phyloP scores from a whole-genome alignment of 37 sponge, comb jelly and placozoan species.

The Tethya wilhelma region DNA sequence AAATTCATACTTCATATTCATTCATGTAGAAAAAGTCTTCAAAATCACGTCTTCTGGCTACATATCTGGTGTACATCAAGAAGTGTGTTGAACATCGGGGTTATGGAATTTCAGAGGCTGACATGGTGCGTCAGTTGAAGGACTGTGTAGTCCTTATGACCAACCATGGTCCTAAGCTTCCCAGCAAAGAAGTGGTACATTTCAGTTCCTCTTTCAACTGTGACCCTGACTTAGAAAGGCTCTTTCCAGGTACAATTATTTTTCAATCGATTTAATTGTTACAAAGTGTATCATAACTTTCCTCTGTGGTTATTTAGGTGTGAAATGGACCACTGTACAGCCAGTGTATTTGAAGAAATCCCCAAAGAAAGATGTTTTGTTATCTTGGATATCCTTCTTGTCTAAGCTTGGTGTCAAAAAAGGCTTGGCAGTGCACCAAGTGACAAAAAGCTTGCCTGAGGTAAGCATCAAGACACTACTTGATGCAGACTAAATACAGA shows the following conservation, averaged over 20 bases:
- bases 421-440: conserved; percentile 33
- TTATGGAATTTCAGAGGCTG: conserved; percentile 12
- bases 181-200: conserved; percentile 38
- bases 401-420: conserved; percentile 40
- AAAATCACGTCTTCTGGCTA: not conserved
- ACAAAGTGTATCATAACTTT: not conserved
- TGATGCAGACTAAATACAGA: not conserved
- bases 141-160: conserved; percentile 33
- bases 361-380: not conserved
- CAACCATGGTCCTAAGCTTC: conserved; percentile 11
- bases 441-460: conserved; percentile 11
- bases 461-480: not conserved
- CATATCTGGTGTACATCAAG: conserved; percentile 54
- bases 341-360: conserved; percentile 20
- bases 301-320: not conserved
- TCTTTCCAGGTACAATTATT: conserved; percentile 55
- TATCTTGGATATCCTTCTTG: conserved; percentile 35
- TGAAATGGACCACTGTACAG: conserved; percentile 34
- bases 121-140: conserved; percentile 28
- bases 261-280: not conserved
- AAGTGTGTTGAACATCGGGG: conserved; percentile 19
- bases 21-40: not conserved
- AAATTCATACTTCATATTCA: not conserved
- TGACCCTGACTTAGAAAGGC: conserved; percentile 11
- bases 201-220: conserved; percentile 24